These are phyloP conservation scores for Lethenteron reissneri DNA, from an alignment of 2,113 vertebrate genomes.

Conservation along the genomic window DNA sequence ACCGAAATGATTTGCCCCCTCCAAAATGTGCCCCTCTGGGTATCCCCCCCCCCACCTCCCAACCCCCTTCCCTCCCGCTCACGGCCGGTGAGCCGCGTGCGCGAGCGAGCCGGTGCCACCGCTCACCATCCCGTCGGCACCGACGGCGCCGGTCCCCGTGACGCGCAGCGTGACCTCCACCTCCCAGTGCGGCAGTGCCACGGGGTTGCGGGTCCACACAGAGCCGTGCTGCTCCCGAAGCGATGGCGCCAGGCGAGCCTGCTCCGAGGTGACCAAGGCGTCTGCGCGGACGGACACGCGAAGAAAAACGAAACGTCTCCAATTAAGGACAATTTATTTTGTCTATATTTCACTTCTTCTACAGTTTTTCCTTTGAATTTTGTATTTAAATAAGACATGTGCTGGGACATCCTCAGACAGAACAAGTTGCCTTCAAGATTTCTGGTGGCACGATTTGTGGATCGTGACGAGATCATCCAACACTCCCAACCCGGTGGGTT, in stretches of 20 bases:
- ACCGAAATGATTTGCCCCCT: neutral
- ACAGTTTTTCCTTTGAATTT: too few species aligned
- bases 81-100: neutral
- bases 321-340: too few species aligned
- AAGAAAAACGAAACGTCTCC: too few species aligned
- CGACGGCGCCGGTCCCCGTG: constrained; percentile 66
- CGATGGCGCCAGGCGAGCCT: constrained; percentile 73
- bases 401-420: too few species aligned
- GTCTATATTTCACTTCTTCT: too few species aligned
- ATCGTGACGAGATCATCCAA: too few species aligned
- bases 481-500: too few species aligned
- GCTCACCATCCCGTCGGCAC: constrained; percentile 75
- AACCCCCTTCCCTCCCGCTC: neutral
- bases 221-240: constrained; percentile 72
- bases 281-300: constrained; percentile 21
- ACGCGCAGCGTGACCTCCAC: constrained; percentile 74
- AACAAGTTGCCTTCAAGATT: too few species aligned
- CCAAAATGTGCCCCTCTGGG: neutral
- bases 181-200: constrained; percentile 62
- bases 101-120: neutral
- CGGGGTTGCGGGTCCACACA: constrained; percentile 60
- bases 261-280: constrained; percentile 78
- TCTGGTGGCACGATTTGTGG: too few species aligned
- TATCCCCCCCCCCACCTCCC: constrained; percentile 1
- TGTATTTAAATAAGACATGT: too few species aligned